Conservation (phyloP, 2,797 vertebrate species). For the Chloroceryle amazona region DNA sequence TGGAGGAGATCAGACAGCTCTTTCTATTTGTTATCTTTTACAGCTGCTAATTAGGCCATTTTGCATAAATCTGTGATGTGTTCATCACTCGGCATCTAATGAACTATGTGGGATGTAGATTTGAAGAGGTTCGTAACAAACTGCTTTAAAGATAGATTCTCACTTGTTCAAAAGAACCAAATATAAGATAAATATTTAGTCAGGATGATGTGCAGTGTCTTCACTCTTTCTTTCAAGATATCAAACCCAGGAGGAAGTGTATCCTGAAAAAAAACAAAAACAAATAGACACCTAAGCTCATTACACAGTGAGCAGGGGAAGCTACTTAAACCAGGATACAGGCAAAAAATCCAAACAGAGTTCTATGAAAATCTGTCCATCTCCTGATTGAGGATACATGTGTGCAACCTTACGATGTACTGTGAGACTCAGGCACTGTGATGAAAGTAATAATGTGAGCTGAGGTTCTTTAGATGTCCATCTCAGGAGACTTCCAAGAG, state of each 20-base stretch:
- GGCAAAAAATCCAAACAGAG: not conserved
- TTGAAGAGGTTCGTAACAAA: not conserved
- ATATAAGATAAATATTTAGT: not conserved
- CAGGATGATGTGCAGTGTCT: not conserved
- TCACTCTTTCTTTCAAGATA: not conserved
- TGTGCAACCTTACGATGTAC: not conserved
- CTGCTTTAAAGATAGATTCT: not conserved
- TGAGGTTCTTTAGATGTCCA: not conserved
- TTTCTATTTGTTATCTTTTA: not conserved
- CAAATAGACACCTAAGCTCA: not conserved
- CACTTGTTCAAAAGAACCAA: constrained; percentile 19
- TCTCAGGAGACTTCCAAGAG: not conserved
- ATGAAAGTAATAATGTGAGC: not conserved
- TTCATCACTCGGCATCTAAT: constrained; percentile 11
- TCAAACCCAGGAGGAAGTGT: not conserved
- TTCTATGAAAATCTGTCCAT: not conserved
- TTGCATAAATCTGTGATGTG: not conserved
- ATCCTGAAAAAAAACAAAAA: not conserved
- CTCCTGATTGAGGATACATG: not conserved
- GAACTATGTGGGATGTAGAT: not conserved
- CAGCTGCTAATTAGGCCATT: constrained; percentile 40
- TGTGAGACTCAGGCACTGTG: not conserved
- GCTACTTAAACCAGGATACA: not conserved
- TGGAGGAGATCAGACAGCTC: constrained; percentile 9
- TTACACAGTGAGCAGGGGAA: not conserved